These are phyloP conservation scores for Crematogaster levior DNA, from an alignment of 2,888 invertebrate genomes.

Conservation along the genomic window DNA sequence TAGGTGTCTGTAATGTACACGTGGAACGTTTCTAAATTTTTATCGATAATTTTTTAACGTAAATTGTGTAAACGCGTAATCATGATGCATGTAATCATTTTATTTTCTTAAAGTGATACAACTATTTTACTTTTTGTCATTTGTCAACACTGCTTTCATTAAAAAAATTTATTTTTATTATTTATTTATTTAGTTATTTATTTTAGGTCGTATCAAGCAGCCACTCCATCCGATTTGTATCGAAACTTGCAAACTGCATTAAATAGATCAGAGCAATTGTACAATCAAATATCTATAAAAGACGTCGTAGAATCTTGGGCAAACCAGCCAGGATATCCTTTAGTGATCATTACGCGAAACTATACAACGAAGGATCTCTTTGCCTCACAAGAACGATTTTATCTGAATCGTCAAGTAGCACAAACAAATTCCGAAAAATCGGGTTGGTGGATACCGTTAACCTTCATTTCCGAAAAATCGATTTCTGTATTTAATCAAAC, in stretches of 20 bases:
- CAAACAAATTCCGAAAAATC: constrained; percentile 4
- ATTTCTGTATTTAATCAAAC: constrained; percentile 85
- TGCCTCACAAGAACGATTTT: constrained; percentile 87
- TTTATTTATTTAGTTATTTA: no score
- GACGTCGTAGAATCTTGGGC: constrained; percentile 91
- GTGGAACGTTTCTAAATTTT: not conserved
- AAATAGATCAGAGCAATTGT: constrained; percentile 6
- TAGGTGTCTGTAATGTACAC: constrained; percentile 49
- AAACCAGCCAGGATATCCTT: constrained; percentile 90
- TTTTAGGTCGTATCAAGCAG: constrained; percentile 72
- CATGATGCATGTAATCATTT: not conserved
- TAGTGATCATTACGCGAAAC: constrained; percentile 88
- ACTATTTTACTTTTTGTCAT: no score
- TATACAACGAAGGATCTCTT: constrained; percentile 80
- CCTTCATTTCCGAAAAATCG: constrained; percentile 88
- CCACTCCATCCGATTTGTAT: constrained; percentile 75
- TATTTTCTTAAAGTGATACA: not conserved
- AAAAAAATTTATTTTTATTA: not conserved
- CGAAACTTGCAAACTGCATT: constrained; percentile 68
- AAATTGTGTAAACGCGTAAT: not conserved
- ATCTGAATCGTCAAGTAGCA: constrained; percentile 81
- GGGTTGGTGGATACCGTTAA: constrained; percentile 93
- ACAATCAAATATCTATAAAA: constrained; percentile 21
- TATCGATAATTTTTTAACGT: not conserved
- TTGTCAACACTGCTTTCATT: not conserved